Evolutionary conservation across 2,888 invertebrate species (phyloP).

Genomic region (Aleiodes testaceus): DNA sequence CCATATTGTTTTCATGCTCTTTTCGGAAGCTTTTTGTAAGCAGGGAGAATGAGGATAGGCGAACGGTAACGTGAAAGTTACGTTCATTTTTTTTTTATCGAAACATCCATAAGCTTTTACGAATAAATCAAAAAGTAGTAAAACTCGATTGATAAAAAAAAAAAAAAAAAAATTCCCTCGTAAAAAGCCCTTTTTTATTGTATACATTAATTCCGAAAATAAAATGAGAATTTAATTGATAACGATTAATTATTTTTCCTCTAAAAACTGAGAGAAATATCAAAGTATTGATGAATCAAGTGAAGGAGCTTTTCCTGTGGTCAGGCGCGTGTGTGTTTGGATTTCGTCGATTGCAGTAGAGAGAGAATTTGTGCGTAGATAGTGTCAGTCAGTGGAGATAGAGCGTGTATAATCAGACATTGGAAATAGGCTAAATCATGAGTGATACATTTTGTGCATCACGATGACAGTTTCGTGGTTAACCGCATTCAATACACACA

Average conservation of each 20-base stretch:
- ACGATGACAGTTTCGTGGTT: slow-evolving; percentile 16
- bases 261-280: background rate
- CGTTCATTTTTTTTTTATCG: background rate
- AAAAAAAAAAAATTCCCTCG: slow-evolving; percentile 11
- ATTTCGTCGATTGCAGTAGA: background rate
- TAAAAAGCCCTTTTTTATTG: background rate
- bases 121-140: slow-evolving; percentile 4
- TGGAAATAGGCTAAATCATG: slow-evolving; percentile 22
- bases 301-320: slow-evolving; percentile 20
- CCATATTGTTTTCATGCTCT: slow-evolving; percentile 11
- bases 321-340: slow-evolving; percentile 6
- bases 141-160: background rate
- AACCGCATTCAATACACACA: slow-evolving; percentile 16
- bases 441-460: slow-evolving; percentile 15
- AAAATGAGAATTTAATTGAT: slow-evolving; percentile 22
- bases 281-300: slow-evolving; percentile 23
- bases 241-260: background rate
- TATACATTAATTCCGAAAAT: too few relatives aligned
- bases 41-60: background rate
- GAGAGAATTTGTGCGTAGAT: background rate
- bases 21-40: slow-evolving; percentile 4
- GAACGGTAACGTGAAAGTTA: background rate
- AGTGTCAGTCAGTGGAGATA: slow-evolving; percentile 23
- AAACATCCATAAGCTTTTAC: slow-evolving; percentile 6
- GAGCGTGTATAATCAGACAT: slow-evolving; percentile 21